Evolutionary conservation across 2,888 invertebrate species (phyloP).

Genomic region (Drosophila mimica): DNA sequence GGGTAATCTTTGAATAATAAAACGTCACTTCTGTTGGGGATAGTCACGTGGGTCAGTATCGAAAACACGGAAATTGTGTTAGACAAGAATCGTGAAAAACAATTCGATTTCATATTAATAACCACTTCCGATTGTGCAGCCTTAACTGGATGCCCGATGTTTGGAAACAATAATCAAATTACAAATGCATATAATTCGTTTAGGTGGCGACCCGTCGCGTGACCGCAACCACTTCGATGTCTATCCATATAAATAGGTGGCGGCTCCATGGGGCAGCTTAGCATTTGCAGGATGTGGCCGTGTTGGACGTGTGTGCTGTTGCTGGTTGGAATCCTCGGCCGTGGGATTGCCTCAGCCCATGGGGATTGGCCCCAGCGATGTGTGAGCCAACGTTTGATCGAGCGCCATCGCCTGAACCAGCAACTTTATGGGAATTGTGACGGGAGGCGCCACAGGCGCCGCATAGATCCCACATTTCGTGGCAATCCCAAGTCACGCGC

Average conservation of each 20-base stretch:
- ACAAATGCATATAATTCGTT: conserved; percentile 39
- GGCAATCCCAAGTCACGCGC: conserved; percentile 87
- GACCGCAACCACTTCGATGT: background rate
- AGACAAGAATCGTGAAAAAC: background rate
- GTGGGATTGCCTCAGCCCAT: background rate
- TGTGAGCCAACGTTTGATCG: conserved; percentile 52
- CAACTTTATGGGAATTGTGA: conserved; percentile 46
- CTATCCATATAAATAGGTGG: conserved; percentile 24
- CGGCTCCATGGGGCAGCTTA: background rate
- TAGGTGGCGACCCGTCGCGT: conserved; percentile 48
- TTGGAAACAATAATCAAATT: conserved; percentile 33
- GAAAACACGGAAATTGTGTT: background rate
- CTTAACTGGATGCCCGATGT: conserved; percentile 11
- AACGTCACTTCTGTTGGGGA: background rate
- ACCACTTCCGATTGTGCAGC: conserved; percentile 3
- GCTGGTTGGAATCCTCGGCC: conserved; percentile 2
- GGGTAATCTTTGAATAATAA: background rate
- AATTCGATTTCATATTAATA: conserved; percentile 34
- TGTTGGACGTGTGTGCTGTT: conserved; percentile 19
- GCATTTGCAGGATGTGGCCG: conserved; percentile 26
- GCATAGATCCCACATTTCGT: conserved; percentile 86
- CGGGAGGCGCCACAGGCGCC: conserved; percentile 73
- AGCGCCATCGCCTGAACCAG: conserved; percentile 49
- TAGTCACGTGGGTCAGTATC: conserved; percentile 6
- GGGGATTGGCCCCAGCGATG: conserved; percentile 17